Base-by-base conservation (phyloP, 2,797 vertebrate species). In the Paramormyrops hopkinsi region DNA sequence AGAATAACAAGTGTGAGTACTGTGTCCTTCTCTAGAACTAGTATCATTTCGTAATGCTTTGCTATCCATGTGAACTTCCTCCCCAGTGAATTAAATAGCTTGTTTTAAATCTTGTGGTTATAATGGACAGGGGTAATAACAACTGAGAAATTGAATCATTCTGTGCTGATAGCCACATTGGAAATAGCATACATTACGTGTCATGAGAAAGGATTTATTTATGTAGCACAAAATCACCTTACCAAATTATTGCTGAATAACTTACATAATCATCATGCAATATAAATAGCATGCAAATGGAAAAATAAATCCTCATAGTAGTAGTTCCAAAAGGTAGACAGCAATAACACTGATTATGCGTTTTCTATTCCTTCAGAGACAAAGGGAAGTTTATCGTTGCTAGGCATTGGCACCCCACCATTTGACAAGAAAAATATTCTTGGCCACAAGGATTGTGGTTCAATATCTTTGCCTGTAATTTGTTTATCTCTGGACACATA, bases 401-500 rank as follows among this genome's bases (percentile, higher is more conserved):
- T 33, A 76, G 62, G 44, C 46, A 50, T 48, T 51, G 62, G 44
- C 44, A 48, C 62, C 14, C 44, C 44, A 29, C 56, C 56, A 69
- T 65, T 25, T 73, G 56, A n/a, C 4, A 29, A 88, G 41, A 50
- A 62, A 69, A 51, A 44, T 19, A 44, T 65, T 88, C 86, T 37
- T 25, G n/a, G 56, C 37, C 17, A 22, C 29, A 25, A 17, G 56
- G 25, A 62, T 37, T 17, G 88, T 44, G 25, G 53, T 50, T 89
- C 79, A 84, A 50, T 85, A 65, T 89, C 41, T 84, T 85, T 50
- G 54, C 50, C 41, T 65, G 79, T 85, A 85, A 89, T 85, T 69
- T 89, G 79, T 83, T 83, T 89, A 82, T 83, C 88, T 53, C 73
- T 50, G 54, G 41, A 85, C 79, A 84, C 41, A 79, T 89, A 89